Evolutionary conservation across 2,797 vertebrate species (phyloP).

Genomic region (Enteromius anoplus): DNA sequence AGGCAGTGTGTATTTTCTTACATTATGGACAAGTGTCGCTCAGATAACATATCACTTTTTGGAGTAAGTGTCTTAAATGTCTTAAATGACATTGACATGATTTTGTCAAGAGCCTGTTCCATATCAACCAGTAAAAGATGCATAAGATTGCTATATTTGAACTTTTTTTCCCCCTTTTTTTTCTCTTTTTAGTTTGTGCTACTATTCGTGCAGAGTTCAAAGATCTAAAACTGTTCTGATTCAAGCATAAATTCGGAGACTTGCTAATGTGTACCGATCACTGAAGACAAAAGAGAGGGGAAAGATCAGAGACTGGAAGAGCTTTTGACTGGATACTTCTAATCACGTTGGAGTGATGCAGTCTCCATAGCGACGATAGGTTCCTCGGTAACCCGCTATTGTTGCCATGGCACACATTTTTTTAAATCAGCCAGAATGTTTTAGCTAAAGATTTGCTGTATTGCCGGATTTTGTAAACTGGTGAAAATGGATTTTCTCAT

Average conservation of each 20-base stretch:
- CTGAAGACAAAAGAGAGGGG: constrained; percentile 31
- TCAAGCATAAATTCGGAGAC: constrained; percentile 1
- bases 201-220: neutral
- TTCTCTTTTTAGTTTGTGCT: neutral
- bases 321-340: constrained; percentile 88
- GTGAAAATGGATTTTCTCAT: constrained; percentile 14
- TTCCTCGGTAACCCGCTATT: constrained; percentile 91
- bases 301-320: constrained; percentile 74
- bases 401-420: constrained; percentile 89
- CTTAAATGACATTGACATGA: too few species aligned
- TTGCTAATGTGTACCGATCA: constrained; percentile 14
- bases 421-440: constrained; percentile 87
- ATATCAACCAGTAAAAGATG: constrained; percentile 31
- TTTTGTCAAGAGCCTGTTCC: constrained; percentile 16
- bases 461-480: constrained; percentile 1
- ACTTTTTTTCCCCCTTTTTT: neutral
- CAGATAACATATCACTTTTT: constrained; percentile 20
- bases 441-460: constrained; percentile 64
- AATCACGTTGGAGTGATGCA: constrained; percentile 87
- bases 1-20: constrained; percentile 3
- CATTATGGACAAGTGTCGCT: neutral
- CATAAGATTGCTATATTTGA: constrained; percentile 11
- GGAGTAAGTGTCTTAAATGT: constrained; percentile 26
- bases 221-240: constrained; percentile 4
- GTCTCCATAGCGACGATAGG: constrained; percentile 91